phyloP scores from a whole-genome alignment of 2,888 invertebrate genomes.

The Autographa pulchrina region DNA sequence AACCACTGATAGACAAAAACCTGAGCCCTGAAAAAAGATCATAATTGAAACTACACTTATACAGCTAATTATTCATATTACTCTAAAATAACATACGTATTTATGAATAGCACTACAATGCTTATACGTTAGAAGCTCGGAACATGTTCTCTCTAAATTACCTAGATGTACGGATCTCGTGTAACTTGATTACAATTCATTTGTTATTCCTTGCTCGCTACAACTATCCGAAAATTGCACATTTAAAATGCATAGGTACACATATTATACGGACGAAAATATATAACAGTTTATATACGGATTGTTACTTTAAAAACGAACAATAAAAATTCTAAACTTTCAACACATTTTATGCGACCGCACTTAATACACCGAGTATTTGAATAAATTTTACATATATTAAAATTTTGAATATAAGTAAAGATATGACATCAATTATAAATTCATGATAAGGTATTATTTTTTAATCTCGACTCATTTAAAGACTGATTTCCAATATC shows the following conservation, averaged over 20 bases:
- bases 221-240: slow-evolving; percentile 17
- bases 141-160: slow-evolving; percentile 4
- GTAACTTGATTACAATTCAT: slow-evolving; percentile 3
- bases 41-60: background rate
- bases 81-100: slow-evolving; percentile 15
- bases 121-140: background rate
- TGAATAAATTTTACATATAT: no score
- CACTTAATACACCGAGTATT: no score
- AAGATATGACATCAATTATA: no score
- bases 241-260: background rate
- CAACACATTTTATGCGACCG: no score
- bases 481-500: no score
- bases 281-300: background rate
- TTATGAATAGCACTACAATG: slow-evolving; percentile 15
- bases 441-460: no score
- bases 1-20: no score
- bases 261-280: background rate
- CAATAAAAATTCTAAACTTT: no score
- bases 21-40: no score
- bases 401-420: no score
- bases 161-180: slow-evolving; percentile 4
- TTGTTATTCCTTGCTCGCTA: slow-evolving; percentile 19
- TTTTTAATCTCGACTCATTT: no score
- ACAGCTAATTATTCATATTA: slow-evolving; percentile 17
- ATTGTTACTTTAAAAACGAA: background rate